These are phyloP conservation scores for Psylliodes chrysocephalus DNA, from an alignment of 2,888 invertebrate species.

Conservation along the genomic window DNA sequence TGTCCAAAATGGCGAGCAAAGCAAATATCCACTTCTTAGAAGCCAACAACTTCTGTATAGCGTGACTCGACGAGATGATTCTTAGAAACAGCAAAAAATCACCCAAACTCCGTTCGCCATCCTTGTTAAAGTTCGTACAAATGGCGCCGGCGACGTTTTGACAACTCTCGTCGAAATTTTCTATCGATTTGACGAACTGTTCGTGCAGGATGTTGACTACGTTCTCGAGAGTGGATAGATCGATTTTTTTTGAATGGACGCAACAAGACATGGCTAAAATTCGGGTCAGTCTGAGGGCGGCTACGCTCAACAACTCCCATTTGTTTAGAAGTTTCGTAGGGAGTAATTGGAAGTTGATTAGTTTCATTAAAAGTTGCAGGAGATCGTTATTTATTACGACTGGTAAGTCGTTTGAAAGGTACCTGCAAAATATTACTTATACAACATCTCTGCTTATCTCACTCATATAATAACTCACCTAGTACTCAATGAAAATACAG, in stretches of 20 bases:
- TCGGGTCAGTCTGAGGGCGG: conserved; percentile 68
- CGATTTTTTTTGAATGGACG: conserved; percentile 66
- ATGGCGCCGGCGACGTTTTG: conserved; percentile 38
- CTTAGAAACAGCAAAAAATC: conserved; percentile 69
- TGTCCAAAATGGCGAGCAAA: conserved; percentile 63
- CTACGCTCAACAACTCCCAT: conserved; percentile 61
- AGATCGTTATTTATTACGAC: conserved; percentile 69
- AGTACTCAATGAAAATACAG: conserved; percentile 68
- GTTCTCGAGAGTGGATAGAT: conserved; percentile 64
- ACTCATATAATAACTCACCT: conserved; percentile 52
- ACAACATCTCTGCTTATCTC: too few relatives aligned
- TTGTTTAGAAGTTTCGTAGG: conserved; percentile 48
- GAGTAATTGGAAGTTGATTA: conserved; percentile 51
- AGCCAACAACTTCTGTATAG: conserved; percentile 65
- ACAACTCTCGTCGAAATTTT: conserved; percentile 48
- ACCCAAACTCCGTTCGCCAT: conserved; percentile 64
- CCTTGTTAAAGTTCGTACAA: conserved; percentile 39
- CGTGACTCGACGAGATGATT: conserved; percentile 65
- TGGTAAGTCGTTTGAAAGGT: conserved; percentile 68
- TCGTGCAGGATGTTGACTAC: conserved; percentile 67
- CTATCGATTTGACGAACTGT: conserved; percentile 61
- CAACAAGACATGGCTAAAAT: conserved; percentile 69
- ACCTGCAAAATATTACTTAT: too few relatives aligned
- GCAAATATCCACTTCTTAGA: conserved; percentile 67
- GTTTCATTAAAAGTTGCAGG: conserved; percentile 63